phyloP scores from a whole-genome alignment of 2,113 vertebrate species.

The Poeciliopsis prolifica region DNA sequence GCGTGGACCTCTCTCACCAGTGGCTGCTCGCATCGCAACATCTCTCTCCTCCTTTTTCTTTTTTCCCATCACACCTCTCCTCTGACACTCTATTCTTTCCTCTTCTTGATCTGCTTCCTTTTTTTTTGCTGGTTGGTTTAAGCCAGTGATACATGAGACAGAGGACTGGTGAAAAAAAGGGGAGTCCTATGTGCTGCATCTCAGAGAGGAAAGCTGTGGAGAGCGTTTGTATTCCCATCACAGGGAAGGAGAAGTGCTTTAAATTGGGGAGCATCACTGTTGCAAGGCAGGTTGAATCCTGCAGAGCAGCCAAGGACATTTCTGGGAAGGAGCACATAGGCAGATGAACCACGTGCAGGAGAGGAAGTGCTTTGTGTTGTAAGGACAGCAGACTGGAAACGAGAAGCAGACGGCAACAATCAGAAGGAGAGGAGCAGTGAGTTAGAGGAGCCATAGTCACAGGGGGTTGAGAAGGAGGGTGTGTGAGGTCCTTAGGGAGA shows the following conservation, averaged over 20 bases:
- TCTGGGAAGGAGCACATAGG: slow-evolving; percentile 36
- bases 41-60: slow-evolving; percentile 37
- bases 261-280: slow-evolving; percentile 48
- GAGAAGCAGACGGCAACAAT: slow-evolving; percentile 41
- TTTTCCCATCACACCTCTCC: slow-evolving; percentile 27
- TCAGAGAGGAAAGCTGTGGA: slow-evolving; percentile 49
- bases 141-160: slow-evolving; percentile 47
- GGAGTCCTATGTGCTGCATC: slow-evolving; percentile 52
- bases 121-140: slow-evolving; percentile 36
- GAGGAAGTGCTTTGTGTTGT: slow-evolving; percentile 66
- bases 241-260: slow-evolving; percentile 29
- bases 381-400: slow-evolving; percentile 35
- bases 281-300: slow-evolving; percentile 47
- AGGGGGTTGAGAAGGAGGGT: slow-evolving; percentile 49
- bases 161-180: slow-evolving; percentile 31
- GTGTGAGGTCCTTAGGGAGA: slow-evolving; percentile 52
- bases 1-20: slow-evolving; percentile 52
- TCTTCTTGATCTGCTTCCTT: slow-evolving; percentile 26
- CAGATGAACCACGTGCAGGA: slow-evolving; percentile 42
- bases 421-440: slow-evolving; percentile 50
- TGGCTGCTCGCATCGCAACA: slow-evolving; percentile 38
- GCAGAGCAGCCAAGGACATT: slow-evolving; percentile 41
- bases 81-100: slow-evolving; percentile 17
- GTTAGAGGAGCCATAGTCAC: slow-evolving; percentile 35
- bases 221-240: slow-evolving; percentile 44